Conservation (phyloP, 2,888 invertebrate species). For the Creontiades dilutus region DNA sequence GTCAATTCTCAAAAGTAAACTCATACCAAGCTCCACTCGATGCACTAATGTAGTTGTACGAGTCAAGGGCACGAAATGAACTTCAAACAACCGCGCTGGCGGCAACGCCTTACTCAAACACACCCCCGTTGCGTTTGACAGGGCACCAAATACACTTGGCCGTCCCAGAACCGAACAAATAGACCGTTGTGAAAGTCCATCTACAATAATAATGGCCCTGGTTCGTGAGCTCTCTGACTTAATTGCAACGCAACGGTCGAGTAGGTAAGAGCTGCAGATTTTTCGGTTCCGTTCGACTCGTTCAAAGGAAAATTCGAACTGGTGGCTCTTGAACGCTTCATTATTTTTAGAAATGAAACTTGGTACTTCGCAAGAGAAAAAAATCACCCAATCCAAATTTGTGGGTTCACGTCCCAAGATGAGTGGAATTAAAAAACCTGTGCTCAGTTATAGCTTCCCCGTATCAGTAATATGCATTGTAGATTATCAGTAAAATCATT, state of each 20-base stretch:
- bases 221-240: constrained; percentile 10
- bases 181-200: constrained; percentile 31
- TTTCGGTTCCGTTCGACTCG: neutral
- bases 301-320: neutral
- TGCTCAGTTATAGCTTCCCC: no score
- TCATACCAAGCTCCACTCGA: neutral
- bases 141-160: neutral
- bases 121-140: neutral
- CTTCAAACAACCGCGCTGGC: neutral
- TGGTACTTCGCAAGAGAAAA: no score
- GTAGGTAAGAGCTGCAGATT: neutral
- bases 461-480: no score
- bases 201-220: neutral
- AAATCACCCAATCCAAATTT: no score
- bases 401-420: no score
- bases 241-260: neutral
- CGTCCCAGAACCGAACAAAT: constrained; percentile 3
- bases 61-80: constrained; percentile 13
- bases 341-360: no score
- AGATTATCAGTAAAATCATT: no score
- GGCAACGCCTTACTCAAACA: constrained; percentile 5
- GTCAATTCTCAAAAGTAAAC: neutral
- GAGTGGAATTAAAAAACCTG: no score
- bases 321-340: neutral
- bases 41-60: neutral